Conservation (phyloP, 2,113 vertebrate genomes). For the Salminus brasiliensis region DNA sequence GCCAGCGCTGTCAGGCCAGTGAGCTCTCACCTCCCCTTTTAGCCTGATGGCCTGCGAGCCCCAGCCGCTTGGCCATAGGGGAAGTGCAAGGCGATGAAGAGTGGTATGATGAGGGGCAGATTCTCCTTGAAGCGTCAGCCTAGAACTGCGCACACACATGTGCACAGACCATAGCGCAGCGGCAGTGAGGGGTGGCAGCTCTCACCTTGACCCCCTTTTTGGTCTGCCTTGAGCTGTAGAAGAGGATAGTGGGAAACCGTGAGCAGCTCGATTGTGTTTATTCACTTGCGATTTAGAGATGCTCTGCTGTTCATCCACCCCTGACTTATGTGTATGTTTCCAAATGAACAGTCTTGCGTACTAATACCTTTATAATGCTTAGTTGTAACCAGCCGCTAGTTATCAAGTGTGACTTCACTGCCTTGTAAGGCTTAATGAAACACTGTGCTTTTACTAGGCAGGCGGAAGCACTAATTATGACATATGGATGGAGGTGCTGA, state of each 20-base stretch:
- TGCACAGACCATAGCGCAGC: background rate
- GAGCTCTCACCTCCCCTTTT: constrained; percentile 24
- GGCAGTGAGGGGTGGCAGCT: background rate
- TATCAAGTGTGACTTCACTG: background rate
- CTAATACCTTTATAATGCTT: background rate
- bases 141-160: background rate
- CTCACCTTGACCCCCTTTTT: background rate
- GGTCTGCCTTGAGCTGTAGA: background rate
- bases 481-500: background rate
- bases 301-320: background rate
- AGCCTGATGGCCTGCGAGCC: background rate
- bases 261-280: background rate
- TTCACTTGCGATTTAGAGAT: too few relatives aligned
- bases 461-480: background rate
- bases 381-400: background rate
- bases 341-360: background rate
- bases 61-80: constrained; percentile 3
- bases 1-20: background rate
- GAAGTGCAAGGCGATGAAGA: constrained; percentile 29
- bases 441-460: background rate
- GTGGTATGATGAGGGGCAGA: constrained; percentile 12
- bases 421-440: background rate
- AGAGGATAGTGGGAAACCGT: background rate
- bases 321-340: background rate
- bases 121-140: background rate